Evolutionary conservation across 2,113 vertebrate genomes (phyloP).

Genomic region (Catharus fuscescens): DNA sequence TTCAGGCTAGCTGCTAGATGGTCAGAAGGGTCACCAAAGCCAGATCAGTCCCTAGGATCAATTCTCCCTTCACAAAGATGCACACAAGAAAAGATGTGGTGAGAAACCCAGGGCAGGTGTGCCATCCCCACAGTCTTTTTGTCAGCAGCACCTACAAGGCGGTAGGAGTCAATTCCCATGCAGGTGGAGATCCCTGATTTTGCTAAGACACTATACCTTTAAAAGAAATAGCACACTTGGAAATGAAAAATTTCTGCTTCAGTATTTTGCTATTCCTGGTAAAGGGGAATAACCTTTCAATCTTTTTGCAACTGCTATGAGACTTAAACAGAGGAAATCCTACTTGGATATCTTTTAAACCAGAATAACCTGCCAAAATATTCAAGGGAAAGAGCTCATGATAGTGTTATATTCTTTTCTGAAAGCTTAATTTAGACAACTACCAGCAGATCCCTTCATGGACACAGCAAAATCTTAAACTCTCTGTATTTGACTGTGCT

Average conservation of each 20-base stretch:
- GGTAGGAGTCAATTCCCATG: not conserved
- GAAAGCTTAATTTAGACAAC: slow-evolving; percentile 83
- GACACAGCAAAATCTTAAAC: slow-evolving; percentile 81
- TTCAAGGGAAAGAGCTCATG: slow-evolving; percentile 67
- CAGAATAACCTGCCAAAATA: slow-evolving; percentile 73
- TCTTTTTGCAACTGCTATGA: slow-evolving; percentile 50
- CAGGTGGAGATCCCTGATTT: not conserved
- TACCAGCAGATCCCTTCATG: slow-evolving; percentile 77
- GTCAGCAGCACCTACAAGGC: not conserved
- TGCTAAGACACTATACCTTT: not conserved
- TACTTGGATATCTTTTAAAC: slow-evolving; percentile 73
- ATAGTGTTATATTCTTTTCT: slow-evolving; percentile 72
- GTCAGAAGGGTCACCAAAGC: not conserved
- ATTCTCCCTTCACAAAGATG: not conserved
- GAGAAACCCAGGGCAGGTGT: not conserved
- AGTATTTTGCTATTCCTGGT: slow-evolving; percentile 15
- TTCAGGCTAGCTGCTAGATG: not conserved
- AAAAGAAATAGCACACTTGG: not conserved
- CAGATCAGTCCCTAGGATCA: not conserved
- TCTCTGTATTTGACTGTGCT: slow-evolving; percentile 86
- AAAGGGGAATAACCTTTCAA: slow-evolving; percentile 51
- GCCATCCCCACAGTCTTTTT: not conserved
- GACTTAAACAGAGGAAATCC: slow-evolving; percentile 64
- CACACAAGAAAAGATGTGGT: not conserved
- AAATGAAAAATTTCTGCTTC: slow-evolving; percentile 3